Evolutionary conservation across 1,140 invertebrate species (phyloP).

Genomic region (Olivierus martensii): DNA sequence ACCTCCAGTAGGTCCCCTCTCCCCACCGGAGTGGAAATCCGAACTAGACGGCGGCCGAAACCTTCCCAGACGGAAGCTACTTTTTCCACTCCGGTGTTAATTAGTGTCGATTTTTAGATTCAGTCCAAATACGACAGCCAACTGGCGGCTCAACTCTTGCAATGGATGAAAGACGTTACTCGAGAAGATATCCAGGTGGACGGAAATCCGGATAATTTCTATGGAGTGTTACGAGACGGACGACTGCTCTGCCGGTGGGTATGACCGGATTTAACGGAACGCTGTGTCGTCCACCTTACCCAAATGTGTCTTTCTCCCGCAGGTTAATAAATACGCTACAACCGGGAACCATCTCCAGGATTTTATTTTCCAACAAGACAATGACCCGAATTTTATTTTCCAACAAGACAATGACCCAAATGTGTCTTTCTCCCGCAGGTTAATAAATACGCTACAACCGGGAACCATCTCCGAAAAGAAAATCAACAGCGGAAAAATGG

Average conservation of each 20-base stretch:
- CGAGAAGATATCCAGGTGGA: slow-evolving; percentile 56
- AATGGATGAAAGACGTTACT: slow-evolving; percentile 76
- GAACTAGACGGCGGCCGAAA: too few species aligned
- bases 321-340: slow-evolving; percentile 59
- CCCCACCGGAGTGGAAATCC: too few species aligned
- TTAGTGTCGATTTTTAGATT: slow-evolving; percentile 51
- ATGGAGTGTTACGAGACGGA: slow-evolving; percentile 71
- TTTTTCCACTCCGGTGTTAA: too few species aligned
- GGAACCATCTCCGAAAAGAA: slow-evolving; percentile 15
- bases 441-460: slow-evolving; percentile 51
- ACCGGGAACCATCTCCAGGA: slow-evolving; percentile 9
- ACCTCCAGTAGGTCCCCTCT: too few species aligned
- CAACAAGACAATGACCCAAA: too few species aligned
- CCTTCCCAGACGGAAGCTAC: too few species aligned
- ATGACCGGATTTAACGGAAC: too few species aligned
- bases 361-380: too few species aligned
- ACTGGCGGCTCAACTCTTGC: slow-evolving; percentile 68
- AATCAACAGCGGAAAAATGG: slow-evolving; percentile 41
- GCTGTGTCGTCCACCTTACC: too few species aligned
- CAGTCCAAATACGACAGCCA: slow-evolving; percentile 91
- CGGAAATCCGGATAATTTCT: slow-evolving; percentile 69
- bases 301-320: slow-evolving; percentile 1
- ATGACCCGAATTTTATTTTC: too few species aligned
- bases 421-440: slow-evolving; percentile 32
- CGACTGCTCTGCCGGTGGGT: slow-evolving; percentile 64